Base-by-base conservation (phyloP, 2,888 invertebrate genomes). In the Branchellion lobata region DNA sequence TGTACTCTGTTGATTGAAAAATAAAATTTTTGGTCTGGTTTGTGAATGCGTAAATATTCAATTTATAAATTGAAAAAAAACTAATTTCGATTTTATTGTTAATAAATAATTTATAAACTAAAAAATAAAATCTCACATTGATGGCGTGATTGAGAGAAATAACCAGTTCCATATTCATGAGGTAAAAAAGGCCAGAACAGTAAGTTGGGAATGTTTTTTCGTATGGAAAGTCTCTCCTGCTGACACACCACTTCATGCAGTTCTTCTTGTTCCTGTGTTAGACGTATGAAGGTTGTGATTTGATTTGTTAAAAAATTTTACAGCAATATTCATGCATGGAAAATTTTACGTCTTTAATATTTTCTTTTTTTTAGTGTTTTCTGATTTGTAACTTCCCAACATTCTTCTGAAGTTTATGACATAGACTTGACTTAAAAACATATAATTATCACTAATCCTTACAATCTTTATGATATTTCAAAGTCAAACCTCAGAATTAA, bases 131-230 rank as follows among this genome's bases (percentile, higher is more conserved):
- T 34, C 31, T 27, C 14, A 69, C 69, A 14, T 69, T 14, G 5
- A 69, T 31, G 27, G 14, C 82, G 27, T 82, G 79, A 81, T 84
- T 84, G 78, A 86, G 81, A 36, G 81, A 47, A 0, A 83, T 83
- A 3, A 85, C 79, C 18, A 84, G 65, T 47, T 84, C 83, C 21
- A 83, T 77, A 14, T 86, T 84, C 79, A 86, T 81, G 27, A 85
- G 71, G 71, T 83, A 84, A 1, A 83, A 82, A 61, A 84, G 84
- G 3, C 86, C 86, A 5, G 85, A 83, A 80, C 86, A 86, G 80
- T 86, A 86, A 18, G 81, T 81, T 0, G 86, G 86, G 74, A 80
- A 83, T 53, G 75, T 61, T 21, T 34, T 57, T 31, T 69, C 36
- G 1, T 81, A 82, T 1, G 81, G 82, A 65, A 83, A 81, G 47